Conservation (phyloP, 2,888 invertebrate genomes). For the Thymelicus lineola region DNA sequence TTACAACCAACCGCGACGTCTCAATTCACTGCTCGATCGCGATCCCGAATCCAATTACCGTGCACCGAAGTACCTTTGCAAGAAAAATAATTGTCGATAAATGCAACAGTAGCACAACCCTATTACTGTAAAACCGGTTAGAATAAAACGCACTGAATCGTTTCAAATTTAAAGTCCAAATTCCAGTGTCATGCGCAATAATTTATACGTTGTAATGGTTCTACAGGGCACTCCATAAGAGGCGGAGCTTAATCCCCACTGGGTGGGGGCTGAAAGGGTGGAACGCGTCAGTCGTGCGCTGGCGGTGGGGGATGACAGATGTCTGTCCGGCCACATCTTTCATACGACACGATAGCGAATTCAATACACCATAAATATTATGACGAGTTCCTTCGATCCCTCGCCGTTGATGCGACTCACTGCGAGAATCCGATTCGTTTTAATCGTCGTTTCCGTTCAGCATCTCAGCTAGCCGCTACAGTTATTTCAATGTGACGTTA, state of each 20-base stretch:
- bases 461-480: background rate
- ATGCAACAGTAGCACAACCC: constrained; percentile 64
- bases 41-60: constrained; percentile 73
- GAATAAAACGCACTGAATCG: background rate
- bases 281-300: constrained; percentile 65
- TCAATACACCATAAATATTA: constrained; percentile 72
- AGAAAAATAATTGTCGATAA: constrained; percentile 65
- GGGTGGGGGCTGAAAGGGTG: constrained; percentile 54
- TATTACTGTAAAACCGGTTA: constrained; percentile 44
- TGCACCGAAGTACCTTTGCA: constrained; percentile 69
- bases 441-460: constrained; percentile 36
- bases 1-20: constrained; percentile 75
- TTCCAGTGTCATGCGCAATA: constrained; percentile 40
- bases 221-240: constrained; percentile 48
- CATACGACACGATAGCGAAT: constrained; percentile 79
- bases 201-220: constrained; percentile 42
- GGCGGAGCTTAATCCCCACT: constrained; percentile 55
- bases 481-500: constrained; percentile 43
- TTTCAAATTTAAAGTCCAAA: constrained; percentile 45
- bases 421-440: constrained; percentile 42
- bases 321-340: constrained; percentile 67
- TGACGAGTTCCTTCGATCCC: constrained; percentile 22
- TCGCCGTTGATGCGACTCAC: constrained; percentile 4
- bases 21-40: constrained; percentile 65
- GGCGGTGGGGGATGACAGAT: constrained; percentile 81